Conservation (phyloP, 2,797 vertebrate genomes). For the Arnoldichthys spilopterus region DNA sequence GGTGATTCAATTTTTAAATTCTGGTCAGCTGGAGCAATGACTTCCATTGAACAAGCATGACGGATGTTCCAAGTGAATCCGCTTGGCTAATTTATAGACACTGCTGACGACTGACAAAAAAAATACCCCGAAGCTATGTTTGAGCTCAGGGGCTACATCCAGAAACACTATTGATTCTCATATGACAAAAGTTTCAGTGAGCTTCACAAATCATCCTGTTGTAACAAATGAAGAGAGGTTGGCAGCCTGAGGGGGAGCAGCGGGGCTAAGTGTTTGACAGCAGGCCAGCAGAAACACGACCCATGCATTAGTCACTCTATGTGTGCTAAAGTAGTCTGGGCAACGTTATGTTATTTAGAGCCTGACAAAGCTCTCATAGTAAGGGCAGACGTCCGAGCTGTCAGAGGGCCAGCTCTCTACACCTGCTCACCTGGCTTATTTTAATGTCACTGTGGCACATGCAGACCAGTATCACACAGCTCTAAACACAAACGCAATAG, state of each 20-base stretch:
- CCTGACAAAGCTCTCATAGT: conserved; percentile 15
- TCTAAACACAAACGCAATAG: conserved; percentile 5
- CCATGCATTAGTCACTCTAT: conserved; percentile 41
- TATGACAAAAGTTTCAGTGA: conserved; percentile 3
- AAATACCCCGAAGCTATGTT: background rate
- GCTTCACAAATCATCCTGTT: background rate
- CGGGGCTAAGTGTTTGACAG: conserved; percentile 38
- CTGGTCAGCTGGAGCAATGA: background rate
- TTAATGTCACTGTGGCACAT: background rate
- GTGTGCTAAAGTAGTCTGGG: conserved; percentile 24
- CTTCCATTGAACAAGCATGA: background rate
- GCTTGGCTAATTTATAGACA: background rate
- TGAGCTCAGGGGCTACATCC: background rate
- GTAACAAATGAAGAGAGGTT: conserved; percentile 25
- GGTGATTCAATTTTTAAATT: conserved; percentile 12
- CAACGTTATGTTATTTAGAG: conserved; percentile 20
- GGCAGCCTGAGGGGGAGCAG: conserved; percentile 8
- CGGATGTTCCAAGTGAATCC: conserved; percentile 17
- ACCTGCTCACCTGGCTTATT: conserved; percentile 33
- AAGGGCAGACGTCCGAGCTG: conserved; percentile 3
- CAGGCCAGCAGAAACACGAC: conserved; percentile 45
- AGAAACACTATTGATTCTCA: conserved; percentile 10
- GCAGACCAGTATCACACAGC: background rate
- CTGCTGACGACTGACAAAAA: background rate
- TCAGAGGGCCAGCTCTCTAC: conserved; percentile 5